Base-by-base conservation (phyloP, 2,797 vertebrate genomes). In the Schizothorax lantsangensis region DNA sequence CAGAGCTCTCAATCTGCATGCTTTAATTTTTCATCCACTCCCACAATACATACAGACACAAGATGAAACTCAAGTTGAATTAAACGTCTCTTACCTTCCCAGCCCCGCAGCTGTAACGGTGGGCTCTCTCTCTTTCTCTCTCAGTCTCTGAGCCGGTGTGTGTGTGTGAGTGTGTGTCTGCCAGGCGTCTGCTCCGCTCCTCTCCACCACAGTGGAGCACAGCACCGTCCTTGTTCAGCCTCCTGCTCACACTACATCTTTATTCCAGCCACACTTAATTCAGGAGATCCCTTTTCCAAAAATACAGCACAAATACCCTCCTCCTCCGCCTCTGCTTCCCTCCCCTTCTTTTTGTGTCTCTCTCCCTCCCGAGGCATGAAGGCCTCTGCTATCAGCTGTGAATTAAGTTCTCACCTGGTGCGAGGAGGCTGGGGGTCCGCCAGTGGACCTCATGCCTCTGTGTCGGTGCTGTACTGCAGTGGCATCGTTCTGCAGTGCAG, bases 221-320 rank as follows among this genome's bases (percentile, higher is more conserved):
- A 96, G 95, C 94, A 6, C 91, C 66, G 90, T 94, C 93, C 95
- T 96, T 96, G 95, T 96, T 95, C 94, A 91, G 88, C 83, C 89
- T 84, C 77, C 90, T 78, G 90, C 93, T 94, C 94, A 96, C 95
- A 96, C 95, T 96, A 95, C 95, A 96, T 96, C 95, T 95, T 96
- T 96, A 96, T 95, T 94, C 93, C 93, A 91, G 91, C 92, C 90
- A 93, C 84, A 80, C 91, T 94, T 93, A 93, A 94, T 93, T 95
- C 94, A 94, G 91, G 91, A 94, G 94, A 91, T 93, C 91, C 93
- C 92, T 92, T 92, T 92, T 95, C 94, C 94, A 93, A 94, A 95
- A 95, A 96, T 95, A 95, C 87, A 91, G 91, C 92, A 87, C 91
- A 90, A 90, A 85, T 90, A 80, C 64, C 88, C 89, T 88, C 90